Evolutionary conservation across 2,797 vertebrate genomes (phyloP), one percentile per base, ranked within the genome.

Genomic region (Champsocephalus esox): DNA sequence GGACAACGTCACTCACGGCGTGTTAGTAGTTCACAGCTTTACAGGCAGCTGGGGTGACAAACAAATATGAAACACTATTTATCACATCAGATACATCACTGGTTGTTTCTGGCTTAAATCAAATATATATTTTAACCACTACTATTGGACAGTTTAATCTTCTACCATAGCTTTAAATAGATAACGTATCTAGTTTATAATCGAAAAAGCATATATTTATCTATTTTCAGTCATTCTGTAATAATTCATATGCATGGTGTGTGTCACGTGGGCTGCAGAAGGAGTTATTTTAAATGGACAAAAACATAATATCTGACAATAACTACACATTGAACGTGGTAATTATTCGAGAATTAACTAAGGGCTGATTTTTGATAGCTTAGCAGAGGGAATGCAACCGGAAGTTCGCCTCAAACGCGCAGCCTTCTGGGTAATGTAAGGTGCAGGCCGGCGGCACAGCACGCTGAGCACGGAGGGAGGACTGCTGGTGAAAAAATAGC

Each of bases 1-100:
- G 95, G 93, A 73, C 92, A 79, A 91, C 95, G 95, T 96, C 94
- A 92, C 82, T 96, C 94, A 92, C 82, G 60, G 60, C 63, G 46
- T 82, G 89, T 88, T 85, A 82, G 68, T 63, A 82, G 68, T 63
- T 60, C 60, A n/a, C 56, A 19, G 74, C 64, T 63, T 49, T 60
- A 64, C 64, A 38, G 34, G 34, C 34, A 73, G 34, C 65, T 19
- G 61, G 34, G 70, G 78, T 73, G 49, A 80, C 55, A 64, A n/a
- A 63, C 55, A 64, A n/a, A 63, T 28, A 56, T 1, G 19, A n/a
- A 12, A 58, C 59, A n/a, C 34, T 38, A 38, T 19, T 43, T 5
- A 60, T 54, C 52, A 57, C 48, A 12, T 10, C 49, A 9, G 1
- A n/a, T n/a, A 3, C 3, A 9, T 1, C 12, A 0, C 3, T 3